Base-by-base conservation (phyloP, 1,140 invertebrate genomes). In the Patella vulgata region DNA sequence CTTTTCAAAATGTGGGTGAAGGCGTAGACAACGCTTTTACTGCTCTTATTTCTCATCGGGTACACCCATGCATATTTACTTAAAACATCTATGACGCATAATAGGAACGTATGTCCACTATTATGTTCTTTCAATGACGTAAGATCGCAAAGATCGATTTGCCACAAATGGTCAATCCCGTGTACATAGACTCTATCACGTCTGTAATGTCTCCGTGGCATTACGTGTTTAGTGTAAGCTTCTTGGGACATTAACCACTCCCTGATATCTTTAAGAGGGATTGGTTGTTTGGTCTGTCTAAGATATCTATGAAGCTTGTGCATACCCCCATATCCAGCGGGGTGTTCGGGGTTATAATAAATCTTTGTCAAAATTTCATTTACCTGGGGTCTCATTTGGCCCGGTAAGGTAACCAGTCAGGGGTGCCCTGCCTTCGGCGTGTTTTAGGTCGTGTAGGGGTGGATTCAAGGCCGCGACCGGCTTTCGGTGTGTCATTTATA, bases 41-140 rank as follows among this genome's bases (percentile, higher is more conserved):
- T 80, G 53, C 59, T 83, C 78, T 88, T 88, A 14, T 63, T 79
- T 81, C 85, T 85, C 30, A 87, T 21, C 8, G 84, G 79, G 27
- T 79, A 42, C 17, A 77, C 78, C 79, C 79, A 87, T 23, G 82
- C 80, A 71, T 74, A 84, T 76, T 86, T 87, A 51, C 76, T 79
- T 70, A 85, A 86, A 27, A 69, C 64, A 71, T 87, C 82, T 57
- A 87, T 86, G 5, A 85, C 75, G 25, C 76, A 81, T 51, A 87
- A 63, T 33, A 87, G 70, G 63, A 84, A 87, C 57, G 80, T 80
- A 68, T 71, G 82, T 28, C 76, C 74, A 43, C 76, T 71, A 75
- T 87, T 87, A 42, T 70, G 25, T 62, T 64, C 63, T 25, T 66
- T 61, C 71, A 84, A 52, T 27, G 53, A 57, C 30, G 73, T 17